Evolutionary conservation across 2,797 vertebrate genomes (phyloP).

Genomic region (Lateolabrax maculatus): DNA sequence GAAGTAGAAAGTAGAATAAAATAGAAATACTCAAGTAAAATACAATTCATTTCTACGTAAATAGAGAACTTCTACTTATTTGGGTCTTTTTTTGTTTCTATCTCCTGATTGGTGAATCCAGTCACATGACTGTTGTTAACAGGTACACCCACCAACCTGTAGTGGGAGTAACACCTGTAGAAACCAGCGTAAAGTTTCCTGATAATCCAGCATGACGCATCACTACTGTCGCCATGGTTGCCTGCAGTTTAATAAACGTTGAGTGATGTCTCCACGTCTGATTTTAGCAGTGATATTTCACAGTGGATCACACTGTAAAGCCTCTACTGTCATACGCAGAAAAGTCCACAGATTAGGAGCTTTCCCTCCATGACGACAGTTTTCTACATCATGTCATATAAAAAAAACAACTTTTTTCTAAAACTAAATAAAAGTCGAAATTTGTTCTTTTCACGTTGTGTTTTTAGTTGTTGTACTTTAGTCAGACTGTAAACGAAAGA

Average conservation of each 20-base stretch:
- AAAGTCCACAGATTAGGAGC: background rate
- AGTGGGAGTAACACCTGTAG: no score
- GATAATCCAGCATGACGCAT: background rate
- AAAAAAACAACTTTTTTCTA: background rate
- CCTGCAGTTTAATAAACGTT: constrained; percentile 14
- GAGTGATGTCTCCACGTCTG: background rate
- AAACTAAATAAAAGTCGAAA: constrained; percentile 1
- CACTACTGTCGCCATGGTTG: constrained; percentile 21
- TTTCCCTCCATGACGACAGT: background rate
- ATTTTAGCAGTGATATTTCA: background rate
- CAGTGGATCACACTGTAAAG: background rate
- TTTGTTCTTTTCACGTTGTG: background rate
- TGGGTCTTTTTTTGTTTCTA: no score
- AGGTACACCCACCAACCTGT: no score
- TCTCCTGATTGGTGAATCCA: no score
- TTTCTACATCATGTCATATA: background rate
- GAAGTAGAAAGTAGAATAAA: no score
- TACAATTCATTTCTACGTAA: no score
- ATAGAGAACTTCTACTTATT: no score
- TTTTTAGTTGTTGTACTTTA: background rate
- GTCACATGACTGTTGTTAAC: background rate
- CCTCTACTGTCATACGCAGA: no score
- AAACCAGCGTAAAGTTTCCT: background rate
- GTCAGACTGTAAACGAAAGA: constrained; percentile 24
- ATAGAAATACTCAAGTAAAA: no score